Evolutionary conservation across 2,888 invertebrate species (phyloP).

Genomic region (Hemistola chrysoprasaria): DNA sequence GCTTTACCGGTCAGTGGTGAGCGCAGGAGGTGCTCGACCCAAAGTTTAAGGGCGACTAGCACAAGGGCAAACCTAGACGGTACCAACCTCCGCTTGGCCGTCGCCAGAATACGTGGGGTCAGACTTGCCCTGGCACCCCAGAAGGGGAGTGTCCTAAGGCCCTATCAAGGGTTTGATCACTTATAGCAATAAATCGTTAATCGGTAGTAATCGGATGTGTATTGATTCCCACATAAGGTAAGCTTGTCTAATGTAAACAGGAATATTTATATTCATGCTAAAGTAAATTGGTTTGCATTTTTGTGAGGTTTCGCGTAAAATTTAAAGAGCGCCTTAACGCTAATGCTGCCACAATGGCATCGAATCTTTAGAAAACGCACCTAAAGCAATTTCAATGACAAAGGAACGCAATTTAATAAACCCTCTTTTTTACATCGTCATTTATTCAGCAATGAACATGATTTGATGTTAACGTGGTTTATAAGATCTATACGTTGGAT

Average conservation of each 20-base stretch:
- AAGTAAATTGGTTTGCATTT: conserved; percentile 16
- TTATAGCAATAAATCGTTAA: no score
- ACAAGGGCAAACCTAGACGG: no score
- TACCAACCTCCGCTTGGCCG: no score
- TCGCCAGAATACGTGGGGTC: no score
- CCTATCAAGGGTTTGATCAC: no score
- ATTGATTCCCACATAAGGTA: background rate
- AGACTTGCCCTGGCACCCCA: no score
- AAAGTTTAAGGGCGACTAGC: no score
- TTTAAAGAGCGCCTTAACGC: conserved; percentile 14
- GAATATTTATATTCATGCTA: conserved; percentile 13
- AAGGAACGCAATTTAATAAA: conserved; percentile 55
- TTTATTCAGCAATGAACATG: conserved; percentile 15
- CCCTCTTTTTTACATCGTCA: conserved; percentile 43
- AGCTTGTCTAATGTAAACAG: conserved; percentile 1
- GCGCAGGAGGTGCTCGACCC: no score
- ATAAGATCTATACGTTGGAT: no score
- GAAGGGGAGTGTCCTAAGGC: no score
- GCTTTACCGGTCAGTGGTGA: no score
- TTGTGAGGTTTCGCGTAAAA: conserved; percentile 11
- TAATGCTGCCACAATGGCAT: conserved; percentile 37
- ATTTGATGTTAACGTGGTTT: conserved; percentile 26
- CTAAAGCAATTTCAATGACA: conserved; percentile 52
- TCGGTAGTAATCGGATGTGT: no score
- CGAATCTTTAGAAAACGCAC: conserved; percentile 33